Evolutionary conservation across 1,140 invertebrate genomes (phyloP), one percentile per base, ranked within the genome.

Genomic region (Penaeus indicus): DNA sequence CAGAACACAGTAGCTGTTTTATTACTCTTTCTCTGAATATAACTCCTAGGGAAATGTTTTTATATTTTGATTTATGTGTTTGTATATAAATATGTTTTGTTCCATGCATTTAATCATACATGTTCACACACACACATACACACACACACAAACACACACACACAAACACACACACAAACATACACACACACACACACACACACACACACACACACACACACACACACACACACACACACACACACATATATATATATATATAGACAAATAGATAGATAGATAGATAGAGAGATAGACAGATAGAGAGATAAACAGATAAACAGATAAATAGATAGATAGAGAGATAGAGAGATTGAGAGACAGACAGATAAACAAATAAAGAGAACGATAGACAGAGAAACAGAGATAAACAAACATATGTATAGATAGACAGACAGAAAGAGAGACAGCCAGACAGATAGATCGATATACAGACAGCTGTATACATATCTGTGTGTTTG

Each of bases 181-280:
- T 69, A 69, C 13, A 69, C 13, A 69, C 13, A 69, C 13, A 69
- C 13, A 69, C 13, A 27, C 13, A 69, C 13, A 69, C 13, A 69
- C 13, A 69, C 13, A 69, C 13, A 69, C 13, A 69, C 27, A 69
- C 13, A 69, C 27, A 27, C 27, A 69, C 27, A 69, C 13, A 13
- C 13, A 13, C 13, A 69, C 13, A 69, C 13, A 69, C 13, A 27
- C 13, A 69, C 13, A 27, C 13, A 69, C 13, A 69, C 13, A 69
- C 13, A 69, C 13, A 69, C 13, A 69, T 69, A 27, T 69, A 69
- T 69, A 69, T 69, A 69, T 69, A 69, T 69, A 27, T 69, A 69
- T 69, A 69, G 3, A 69, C 13, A 69, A 5, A 69, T 69, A 69
- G 3, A 27, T 69, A 69, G 3, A 69, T 69, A 69, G 3, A 69